These are phyloP conservation scores for Scaptomyza cyrtandrae DNA, from an alignment of 2,888 invertebrate species.

Conservation along the genomic window DNA sequence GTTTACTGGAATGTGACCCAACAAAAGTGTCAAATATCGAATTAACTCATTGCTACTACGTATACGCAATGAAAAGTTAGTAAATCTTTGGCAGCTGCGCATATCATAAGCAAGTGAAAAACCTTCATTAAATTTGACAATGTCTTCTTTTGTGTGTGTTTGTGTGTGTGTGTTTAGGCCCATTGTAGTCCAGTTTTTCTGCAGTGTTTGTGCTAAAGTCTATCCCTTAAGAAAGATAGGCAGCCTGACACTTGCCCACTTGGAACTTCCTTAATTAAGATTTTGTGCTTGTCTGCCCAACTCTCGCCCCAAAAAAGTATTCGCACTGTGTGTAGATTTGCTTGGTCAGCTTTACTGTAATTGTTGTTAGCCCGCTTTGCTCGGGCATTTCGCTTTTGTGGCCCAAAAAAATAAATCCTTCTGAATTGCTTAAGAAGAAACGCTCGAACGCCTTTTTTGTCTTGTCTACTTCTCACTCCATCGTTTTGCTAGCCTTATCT, in stretches of 20 bases:
- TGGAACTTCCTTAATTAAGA: slow-evolving; percentile 81
- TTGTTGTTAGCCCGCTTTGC: slow-evolving; percentile 74
- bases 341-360: slow-evolving; percentile 79
- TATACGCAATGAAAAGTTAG: slow-evolving; percentile 31
- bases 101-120: slow-evolving; percentile 64
- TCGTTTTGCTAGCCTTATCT: slow-evolving; percentile 35
- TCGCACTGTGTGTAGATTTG: slow-evolving; percentile 56
- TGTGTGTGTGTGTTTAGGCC: slow-evolving; percentile 6
- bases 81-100: slow-evolving; percentile 71
- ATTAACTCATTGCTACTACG: slow-evolving; percentile 68
- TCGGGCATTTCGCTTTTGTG: slow-evolving; percentile 70
- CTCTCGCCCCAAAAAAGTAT: not conserved
- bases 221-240: slow-evolving; percentile 12
- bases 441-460: slow-evolving; percentile 71
- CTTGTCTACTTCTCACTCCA: not conserved
- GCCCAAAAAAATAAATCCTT: slow-evolving; percentile 75
- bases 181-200: slow-evolving; percentile 64
- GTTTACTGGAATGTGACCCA: slow-evolving; percentile 54
- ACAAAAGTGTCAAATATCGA: slow-evolving; percentile 79
- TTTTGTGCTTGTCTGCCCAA: slow-evolving; percentile 55
- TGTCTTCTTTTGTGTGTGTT: slow-evolving; percentile 36
- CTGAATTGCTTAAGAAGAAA: slow-evolving; percentile 74
- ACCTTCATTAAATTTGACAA: slow-evolving; percentile 82
- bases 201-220: slow-evolving; percentile 47
- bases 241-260: slow-evolving; percentile 66